These are phyloP conservation scores for Chionis minor DNA, from an alignment of 2,113 vertebrate species.

Conservation along the genomic window DNA sequence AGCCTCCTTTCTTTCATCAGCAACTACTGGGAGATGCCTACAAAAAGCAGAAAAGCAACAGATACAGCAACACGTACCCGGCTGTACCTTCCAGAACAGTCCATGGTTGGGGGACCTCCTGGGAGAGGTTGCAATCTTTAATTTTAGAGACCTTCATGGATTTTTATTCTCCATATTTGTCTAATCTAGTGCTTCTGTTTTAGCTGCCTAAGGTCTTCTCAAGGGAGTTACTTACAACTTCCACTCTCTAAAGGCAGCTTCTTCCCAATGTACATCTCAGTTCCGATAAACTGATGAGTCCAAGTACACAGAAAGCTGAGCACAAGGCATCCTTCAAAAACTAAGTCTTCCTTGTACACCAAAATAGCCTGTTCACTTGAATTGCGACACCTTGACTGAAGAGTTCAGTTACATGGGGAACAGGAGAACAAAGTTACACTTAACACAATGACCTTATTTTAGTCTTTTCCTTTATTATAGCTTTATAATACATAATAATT, in stretches of 20 bases:
- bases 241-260: background rate
- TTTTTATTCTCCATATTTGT: background rate
- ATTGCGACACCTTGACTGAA: background rate
- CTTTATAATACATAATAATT: background rate
- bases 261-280: background rate
- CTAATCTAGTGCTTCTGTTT: background rate
- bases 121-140: background rate
- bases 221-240: background rate
- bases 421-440: background rate
- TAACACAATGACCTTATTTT: background rate
- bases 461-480: background rate
- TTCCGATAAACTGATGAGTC: background rate
- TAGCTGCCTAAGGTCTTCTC: background rate
- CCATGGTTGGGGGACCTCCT: background rate
- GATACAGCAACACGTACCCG: background rate
- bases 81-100: background rate
- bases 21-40: background rate
- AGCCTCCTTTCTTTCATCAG: background rate
- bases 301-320: background rate
- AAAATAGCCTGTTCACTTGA: background rate
- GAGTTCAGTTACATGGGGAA: background rate
- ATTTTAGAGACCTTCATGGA: background rate
- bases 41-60: background rate
- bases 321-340: background rate
- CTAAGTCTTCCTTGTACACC: background rate